phyloP scores from a whole-genome alignment of 1,140 invertebrate species.

The Cotesia glomerata region DNA sequence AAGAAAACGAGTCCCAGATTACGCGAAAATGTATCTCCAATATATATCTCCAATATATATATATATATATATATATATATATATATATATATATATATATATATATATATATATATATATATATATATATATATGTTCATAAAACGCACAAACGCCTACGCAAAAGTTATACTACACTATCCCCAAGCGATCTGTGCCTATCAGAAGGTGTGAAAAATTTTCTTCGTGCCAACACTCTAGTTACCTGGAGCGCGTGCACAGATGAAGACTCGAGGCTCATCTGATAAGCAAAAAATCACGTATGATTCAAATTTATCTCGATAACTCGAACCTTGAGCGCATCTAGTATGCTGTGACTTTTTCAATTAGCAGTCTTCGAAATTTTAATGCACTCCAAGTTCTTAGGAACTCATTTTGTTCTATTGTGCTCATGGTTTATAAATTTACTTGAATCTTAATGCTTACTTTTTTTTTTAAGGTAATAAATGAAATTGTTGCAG shows the following conservation, averaged over 20 bases:
- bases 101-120: background rate
- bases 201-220: slow-evolving; percentile 18
- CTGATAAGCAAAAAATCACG: background rate
- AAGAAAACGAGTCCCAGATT: slow-evolving; percentile 22
- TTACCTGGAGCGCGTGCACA: slow-evolving; percentile 8
- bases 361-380: too few species aligned
- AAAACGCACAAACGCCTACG: slow-evolving; percentile 11
- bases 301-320: background rate
- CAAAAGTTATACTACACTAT: slow-evolving; percentile 2
- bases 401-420: too few species aligned
- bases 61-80: background rate
- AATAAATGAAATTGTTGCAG: too few species aligned
- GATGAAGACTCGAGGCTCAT: background rate
- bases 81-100: background rate
- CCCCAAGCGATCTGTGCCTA: slow-evolving; percentile 15
- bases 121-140: background rate
- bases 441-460: too few species aligned
- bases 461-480: too few species aligned
- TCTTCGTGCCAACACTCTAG: slow-evolving; percentile 8
- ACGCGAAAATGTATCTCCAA: slow-evolving; percentile 15
- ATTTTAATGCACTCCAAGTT: too few species aligned
- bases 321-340: background rate
- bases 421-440: too few species aligned
- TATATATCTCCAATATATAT: background rate
- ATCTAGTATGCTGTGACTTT: too few species aligned